phyloP scores from a whole-genome alignment of 2,113 vertebrate genomes.

The Nematolebias whitei region DNA sequence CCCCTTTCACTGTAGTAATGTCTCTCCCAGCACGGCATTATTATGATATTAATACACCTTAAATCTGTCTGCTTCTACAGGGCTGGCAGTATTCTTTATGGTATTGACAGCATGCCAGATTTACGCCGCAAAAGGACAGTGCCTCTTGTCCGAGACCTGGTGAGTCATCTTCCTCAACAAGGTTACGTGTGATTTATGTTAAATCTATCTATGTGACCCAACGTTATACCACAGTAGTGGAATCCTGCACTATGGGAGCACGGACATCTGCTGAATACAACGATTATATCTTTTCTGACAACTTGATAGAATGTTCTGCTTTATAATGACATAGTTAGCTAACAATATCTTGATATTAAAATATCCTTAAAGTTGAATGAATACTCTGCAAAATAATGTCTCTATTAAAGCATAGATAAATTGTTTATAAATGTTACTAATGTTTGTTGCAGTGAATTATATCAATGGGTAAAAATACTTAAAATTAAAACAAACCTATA shows the following conservation, averaged over 20 bases:
- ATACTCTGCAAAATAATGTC: neutral
- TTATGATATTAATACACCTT: slow-evolving; percentile 84
- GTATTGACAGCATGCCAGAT: slow-evolving; percentile 99
- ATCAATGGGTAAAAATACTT: neutral
- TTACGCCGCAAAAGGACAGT: slow-evolving; percentile 94
- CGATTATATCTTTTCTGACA: slow-evolving; percentile 29
- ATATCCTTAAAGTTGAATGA: neutral
- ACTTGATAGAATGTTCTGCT: slow-evolving; percentile 11
- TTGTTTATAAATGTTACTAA: neutral
- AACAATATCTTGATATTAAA: neutral
- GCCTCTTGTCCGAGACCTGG: slow-evolving; percentile 96
- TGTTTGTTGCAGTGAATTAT: neutral
- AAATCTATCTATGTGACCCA: slow-evolving; percentile 59
- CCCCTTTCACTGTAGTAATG: slow-evolving; percentile 65
- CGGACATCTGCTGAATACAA: slow-evolving; percentile 24
- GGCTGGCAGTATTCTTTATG: slow-evolving; percentile 90
- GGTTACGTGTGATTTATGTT: slow-evolving; percentile 78
- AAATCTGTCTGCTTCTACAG: slow-evolving; percentile 80
- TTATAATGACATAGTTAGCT: slow-evolving; percentile 25
- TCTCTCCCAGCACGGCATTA: slow-evolving; percentile 73
- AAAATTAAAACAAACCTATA: neutral
- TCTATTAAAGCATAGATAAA: neutral
- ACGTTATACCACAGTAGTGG: slow-evolving; percentile 48
- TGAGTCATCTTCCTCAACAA: slow-evolving; percentile 83
- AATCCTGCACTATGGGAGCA: slow-evolving; percentile 49